Conservation (phyloP, 2,113 vertebrate species). For the Vimba vimba region DNA sequence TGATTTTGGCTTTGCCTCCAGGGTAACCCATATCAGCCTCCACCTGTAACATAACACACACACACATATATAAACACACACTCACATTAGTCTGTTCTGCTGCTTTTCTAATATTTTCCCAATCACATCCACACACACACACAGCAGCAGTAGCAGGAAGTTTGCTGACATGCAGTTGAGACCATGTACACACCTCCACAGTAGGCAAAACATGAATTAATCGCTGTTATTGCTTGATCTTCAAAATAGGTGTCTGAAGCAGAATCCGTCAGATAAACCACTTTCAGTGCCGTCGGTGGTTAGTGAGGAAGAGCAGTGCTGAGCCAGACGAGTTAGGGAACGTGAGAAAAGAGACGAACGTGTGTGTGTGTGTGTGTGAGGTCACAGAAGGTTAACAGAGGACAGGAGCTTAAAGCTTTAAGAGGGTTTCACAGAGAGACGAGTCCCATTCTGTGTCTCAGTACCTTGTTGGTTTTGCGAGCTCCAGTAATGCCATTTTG, state of each 20-base stretch:
- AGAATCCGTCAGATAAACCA: background rate
- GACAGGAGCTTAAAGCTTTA: constrained; percentile 54
- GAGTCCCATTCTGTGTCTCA: constrained; percentile 73
- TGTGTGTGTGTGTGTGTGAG: constrained; percentile 46
- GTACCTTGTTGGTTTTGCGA: constrained; percentile 91
- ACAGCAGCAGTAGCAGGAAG: constrained; percentile 24
- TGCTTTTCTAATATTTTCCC: background rate
- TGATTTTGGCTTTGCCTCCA: constrained; percentile 94
- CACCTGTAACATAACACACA: constrained; percentile 80
- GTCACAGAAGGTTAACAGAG: constrained; percentile 50
- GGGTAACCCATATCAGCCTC: constrained; percentile 97
- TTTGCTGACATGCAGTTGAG: constrained; percentile 1
- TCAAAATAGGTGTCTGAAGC: constrained; percentile 14
- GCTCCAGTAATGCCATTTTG: constrained; percentile 91
- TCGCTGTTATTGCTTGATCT: constrained; percentile 11
- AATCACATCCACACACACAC: constrained; percentile 51
- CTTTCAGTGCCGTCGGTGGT: constrained; percentile 16
- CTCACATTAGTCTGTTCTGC: background rate
- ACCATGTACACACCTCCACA: constrained; percentile 39
- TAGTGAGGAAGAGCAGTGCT: constrained; percentile 42
- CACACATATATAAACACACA: background rate
- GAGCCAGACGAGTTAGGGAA: constrained; percentile 25
- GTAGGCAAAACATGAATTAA: background rate
- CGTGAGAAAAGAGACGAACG: constrained; percentile 46
- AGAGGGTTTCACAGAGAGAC: constrained; percentile 65